Evolutionary conservation across 2,797 vertebrate genomes (phyloP).

Genomic region (Platyrinchus mystaceus): DNA sequence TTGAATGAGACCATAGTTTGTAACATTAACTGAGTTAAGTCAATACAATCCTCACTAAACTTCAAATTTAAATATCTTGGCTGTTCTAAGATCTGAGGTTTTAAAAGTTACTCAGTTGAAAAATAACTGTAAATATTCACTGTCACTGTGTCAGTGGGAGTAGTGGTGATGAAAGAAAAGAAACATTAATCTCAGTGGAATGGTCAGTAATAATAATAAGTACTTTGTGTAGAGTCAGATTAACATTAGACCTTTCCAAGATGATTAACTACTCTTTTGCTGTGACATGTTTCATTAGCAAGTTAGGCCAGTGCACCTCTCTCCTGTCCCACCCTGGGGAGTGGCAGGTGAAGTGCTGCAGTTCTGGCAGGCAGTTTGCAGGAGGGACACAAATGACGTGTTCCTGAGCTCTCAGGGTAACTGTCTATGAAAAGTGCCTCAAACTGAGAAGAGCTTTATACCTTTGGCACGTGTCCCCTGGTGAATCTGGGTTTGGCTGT

Average conservation of each 20-base stretch:
- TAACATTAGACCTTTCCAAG: neutral
- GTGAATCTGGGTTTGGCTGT: neutral
- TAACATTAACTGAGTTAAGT: neutral
- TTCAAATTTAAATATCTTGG: neutral
- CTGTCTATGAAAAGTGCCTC: neutral
- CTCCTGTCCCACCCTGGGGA: neutral
- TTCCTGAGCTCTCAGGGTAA: neutral
- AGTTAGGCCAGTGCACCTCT: neutral
- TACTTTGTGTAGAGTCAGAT: neutral
- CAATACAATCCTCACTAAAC: neutral
- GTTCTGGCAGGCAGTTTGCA: neutral
- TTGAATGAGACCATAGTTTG: neutral
- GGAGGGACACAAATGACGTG: neutral
- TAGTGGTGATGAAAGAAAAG: neutral
- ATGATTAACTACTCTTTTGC: neutral
- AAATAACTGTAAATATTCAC: neutral
- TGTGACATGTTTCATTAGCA: neutral
- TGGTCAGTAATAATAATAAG: neutral
- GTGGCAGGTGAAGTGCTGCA: neutral
- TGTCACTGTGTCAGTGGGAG: neutral
- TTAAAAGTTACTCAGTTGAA: neutral
- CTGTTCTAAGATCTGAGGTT: neutral
- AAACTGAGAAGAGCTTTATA: neutral
- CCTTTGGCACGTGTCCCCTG: neutral
- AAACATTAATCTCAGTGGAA: neutral